Conservation (phyloP, 2,888 invertebrate species). For the Tipula helvola region DNA sequence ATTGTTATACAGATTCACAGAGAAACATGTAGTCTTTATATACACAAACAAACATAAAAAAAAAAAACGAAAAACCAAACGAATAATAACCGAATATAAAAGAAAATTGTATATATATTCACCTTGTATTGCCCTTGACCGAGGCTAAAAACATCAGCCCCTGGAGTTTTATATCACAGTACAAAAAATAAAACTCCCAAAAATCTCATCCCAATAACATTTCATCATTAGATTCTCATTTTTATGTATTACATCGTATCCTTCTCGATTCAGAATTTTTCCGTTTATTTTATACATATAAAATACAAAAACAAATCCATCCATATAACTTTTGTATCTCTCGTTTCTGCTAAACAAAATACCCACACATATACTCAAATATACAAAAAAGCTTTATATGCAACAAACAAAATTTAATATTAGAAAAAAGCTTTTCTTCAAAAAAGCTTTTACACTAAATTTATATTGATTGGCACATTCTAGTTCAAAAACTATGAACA, state of each 20-base stretch:
- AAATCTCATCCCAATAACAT: neutral
- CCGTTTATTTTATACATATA: neutral
- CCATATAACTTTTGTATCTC: neutral
- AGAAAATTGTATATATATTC: neutral
- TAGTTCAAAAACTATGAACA: neutral
- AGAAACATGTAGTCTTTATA: neutral
- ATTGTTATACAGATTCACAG: neutral
- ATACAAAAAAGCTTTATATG: neutral
- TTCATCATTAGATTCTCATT: neutral
- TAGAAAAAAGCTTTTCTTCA: neutral
- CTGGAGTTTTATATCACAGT: neutral
- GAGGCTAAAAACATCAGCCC: constrained; percentile 6
- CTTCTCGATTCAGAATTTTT: neutral
- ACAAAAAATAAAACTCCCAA: neutral
- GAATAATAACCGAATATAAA: neutral
- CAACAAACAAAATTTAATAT: neutral
- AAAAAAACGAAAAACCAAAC: neutral
- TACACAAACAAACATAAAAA: neutral
- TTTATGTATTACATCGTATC: neutral
- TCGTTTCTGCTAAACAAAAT: neutral
- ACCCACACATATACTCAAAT: neutral
- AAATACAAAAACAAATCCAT: neutral
- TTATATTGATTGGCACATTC: neutral
- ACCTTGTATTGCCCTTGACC: constrained; percentile 11
- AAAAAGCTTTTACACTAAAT: neutral